These are phyloP conservation scores for Pantherophis vulpinus DNA, from an alignment of 2,797 vertebrate species.

Conservation along the genomic window DNA sequence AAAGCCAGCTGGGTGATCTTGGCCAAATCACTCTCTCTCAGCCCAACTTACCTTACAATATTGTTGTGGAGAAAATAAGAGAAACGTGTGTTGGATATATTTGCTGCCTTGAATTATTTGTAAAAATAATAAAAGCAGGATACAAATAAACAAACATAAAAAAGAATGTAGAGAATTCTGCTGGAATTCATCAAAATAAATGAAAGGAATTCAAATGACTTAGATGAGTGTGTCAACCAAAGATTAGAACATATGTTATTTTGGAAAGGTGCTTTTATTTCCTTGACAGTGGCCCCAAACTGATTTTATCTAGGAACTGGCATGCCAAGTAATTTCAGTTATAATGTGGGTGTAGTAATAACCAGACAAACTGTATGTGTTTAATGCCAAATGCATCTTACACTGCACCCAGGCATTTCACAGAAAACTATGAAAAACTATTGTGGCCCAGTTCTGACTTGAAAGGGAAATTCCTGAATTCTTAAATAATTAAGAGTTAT, in stretches of 20 bases:
- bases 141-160: background rate
- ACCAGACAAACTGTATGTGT: background rate
- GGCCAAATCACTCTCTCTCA: background rate
- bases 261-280: background rate
- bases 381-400: conserved; percentile 54
- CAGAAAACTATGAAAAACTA: conserved; percentile 37
- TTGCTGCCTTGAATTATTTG: background rate
- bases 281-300: conserved; percentile 41
- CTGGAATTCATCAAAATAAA: background rate
- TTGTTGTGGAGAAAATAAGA: background rate
- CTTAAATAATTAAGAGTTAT: conserved; percentile 44
- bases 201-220: background rate
- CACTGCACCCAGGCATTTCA: conserved; percentile 54
- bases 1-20: background rate
- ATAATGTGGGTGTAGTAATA: conserved; percentile 53
- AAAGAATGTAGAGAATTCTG: background rate
- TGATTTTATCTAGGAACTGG: conserved; percentile 60
- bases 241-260: background rate
- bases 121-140: background rate
- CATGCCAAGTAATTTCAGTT: conserved; percentile 48
- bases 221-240: conserved; percentile 1
- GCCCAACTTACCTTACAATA: background rate
- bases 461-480: conserved; percentile 37
- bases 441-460: conserved; percentile 3
- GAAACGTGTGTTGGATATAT: background rate